These are phyloP conservation scores for Gonocerus acuteangulatus DNA, from an alignment of 2,888 invertebrate genomes.

Conservation along the genomic window DNA sequence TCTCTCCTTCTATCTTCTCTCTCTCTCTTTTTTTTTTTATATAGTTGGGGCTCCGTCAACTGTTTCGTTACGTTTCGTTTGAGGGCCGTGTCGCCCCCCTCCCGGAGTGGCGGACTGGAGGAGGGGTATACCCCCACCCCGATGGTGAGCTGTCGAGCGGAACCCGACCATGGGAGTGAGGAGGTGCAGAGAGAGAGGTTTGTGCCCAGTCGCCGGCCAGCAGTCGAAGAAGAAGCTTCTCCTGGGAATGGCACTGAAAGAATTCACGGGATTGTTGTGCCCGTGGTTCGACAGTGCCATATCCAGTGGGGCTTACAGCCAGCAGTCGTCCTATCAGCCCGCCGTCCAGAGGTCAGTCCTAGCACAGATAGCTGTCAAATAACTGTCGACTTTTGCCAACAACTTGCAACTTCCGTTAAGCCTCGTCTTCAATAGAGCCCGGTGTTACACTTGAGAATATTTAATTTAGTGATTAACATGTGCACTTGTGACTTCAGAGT, in stretches of 20 bases:
- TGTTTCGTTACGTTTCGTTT: constrained; percentile 5
- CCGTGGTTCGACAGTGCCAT: constrained; percentile 39
- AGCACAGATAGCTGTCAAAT: too few relatives aligned
- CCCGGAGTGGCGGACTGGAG: background rate
- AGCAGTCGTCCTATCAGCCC: too few relatives aligned
- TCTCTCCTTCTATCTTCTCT: background rate
- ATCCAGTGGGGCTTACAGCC: constrained; percentile 32
- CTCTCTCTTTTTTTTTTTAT: constrained; percentile 1
- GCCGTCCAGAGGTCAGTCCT: too few relatives aligned
- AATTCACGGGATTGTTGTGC: constrained; percentile 39
- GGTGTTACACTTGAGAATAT: too few relatives aligned
- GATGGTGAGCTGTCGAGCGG: background rate
- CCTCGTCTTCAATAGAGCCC: too few relatives aligned
- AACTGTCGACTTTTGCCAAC: too few relatives aligned
- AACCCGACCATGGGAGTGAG: constrained; percentile 3
- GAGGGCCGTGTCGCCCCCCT: too few relatives aligned
- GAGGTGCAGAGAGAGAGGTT: too few relatives aligned
- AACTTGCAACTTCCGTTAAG: too few relatives aligned
- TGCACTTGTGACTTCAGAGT: too few relatives aligned
- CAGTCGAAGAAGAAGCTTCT: constrained; percentile 23
- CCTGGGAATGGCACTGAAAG: constrained; percentile 40
- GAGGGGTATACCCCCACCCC: constrained; percentile 1
- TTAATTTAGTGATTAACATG: too few relatives aligned
- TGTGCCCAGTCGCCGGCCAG: background rate
- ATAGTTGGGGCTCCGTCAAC: constrained; percentile 6